Evolutionary conservation across 2,113 vertebrate genomes (phyloP), one percentile per base, ranked within the genome.

Genomic region (Ptilorrhoa leucosticta): DNA sequence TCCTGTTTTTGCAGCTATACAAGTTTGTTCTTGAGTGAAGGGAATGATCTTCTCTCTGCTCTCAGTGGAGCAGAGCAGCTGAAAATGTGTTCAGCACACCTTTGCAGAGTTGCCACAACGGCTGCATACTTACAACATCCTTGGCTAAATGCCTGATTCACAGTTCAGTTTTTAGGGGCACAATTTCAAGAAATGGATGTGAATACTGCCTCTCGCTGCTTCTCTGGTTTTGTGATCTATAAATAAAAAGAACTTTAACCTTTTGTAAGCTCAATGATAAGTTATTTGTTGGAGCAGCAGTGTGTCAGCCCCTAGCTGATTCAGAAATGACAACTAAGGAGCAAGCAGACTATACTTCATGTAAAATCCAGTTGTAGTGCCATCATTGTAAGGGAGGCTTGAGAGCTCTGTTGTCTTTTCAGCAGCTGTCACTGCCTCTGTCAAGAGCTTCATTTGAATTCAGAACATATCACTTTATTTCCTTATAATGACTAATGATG

Each of bases 401-500:
- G 60, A 93, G 89, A 96, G 71, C 48, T 89, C 78, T 45, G 56
- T 94, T 96, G 71, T 93, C 93, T 90, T 97, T 95, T 95, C 81
- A 94, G 73, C 45, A 89, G 44, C 56, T 95, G 71, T 80, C 95
- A 90, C 93, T 83, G 57, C 79, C 64, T 64, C 76, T 66, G 86
- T 93, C 77, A 86, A 93, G 89, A 76, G 53, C 83, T 97, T 60
- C 47, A 91, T 64, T 87, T 91, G 69, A 87, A 93, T 93, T 57
- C 48, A 92, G 83, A 95, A 87, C 26, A 27, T 82, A 68, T 88
- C 47, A 56, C 44, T 97, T 96, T 93, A 86, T 96, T 96, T 97
- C 35, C 65, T 94, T 96, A 89, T 94, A 93, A 95, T 95, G 58
- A 94, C 87, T 93, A 96, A 96, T 87, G 89, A 68, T 92, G 94